These are phyloP conservation scores for Xanthia icteritia DNA, from an alignment of 2,888 invertebrate species.

Conservation along the genomic window DNA sequence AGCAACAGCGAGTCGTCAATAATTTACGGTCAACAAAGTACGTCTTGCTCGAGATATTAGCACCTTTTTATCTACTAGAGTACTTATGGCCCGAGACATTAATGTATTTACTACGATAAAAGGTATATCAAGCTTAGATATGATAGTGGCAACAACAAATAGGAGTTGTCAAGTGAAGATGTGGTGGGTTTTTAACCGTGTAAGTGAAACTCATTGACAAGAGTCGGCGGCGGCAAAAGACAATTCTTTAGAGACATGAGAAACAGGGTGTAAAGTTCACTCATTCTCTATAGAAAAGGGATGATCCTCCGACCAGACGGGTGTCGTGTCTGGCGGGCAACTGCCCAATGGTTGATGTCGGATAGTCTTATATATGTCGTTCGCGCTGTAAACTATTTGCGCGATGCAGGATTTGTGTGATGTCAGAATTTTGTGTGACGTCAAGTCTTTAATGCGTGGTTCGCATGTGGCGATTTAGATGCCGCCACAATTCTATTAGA, in stretches of 20 bases:
- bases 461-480: too few relatives aligned
- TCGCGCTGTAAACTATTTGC: too few relatives aligned
- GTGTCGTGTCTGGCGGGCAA: too few relatives aligned
- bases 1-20: neutral
- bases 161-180: neutral
- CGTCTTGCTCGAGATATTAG: constrained; percentile 24
- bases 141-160: constrained; percentile 23
- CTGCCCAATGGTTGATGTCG: too few relatives aligned
- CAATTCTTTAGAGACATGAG: too few relatives aligned
- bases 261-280: too few relatives aligned
- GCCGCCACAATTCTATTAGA: neutral
- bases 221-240: neutral
- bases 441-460: too few relatives aligned
- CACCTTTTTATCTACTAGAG: constrained; percentile 41
- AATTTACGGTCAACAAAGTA: constrained; percentile 15
- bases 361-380: too few relatives aligned
- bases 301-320: too few relatives aligned
- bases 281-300: too few relatives aligned
- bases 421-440: too few relatives aligned
- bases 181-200: neutral
- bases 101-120: constrained; percentile 35
- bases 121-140: constrained; percentile 16
- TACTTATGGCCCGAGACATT: constrained; percentile 20
- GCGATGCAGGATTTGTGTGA: too few relatives aligned
- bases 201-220: neutral